Evolutionary conservation across 2,888 invertebrate species (phyloP).

Genomic region (Chloroclystis v-ata): DNA sequence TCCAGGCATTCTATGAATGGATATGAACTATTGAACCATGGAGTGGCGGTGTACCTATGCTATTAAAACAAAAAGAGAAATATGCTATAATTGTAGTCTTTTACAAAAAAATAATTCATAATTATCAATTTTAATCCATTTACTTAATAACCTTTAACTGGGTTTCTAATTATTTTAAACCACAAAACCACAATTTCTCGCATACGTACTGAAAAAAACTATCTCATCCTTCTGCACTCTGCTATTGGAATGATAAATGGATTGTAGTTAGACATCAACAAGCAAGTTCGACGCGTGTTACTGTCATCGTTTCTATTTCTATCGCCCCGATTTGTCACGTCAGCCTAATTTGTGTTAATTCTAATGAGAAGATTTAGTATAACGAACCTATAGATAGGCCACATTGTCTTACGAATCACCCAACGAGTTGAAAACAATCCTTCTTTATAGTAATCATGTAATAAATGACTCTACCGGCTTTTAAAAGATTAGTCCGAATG

Average conservation of each 20-base stretch:
- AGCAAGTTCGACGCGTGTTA: conserved; percentile 66
- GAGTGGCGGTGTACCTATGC: too few relatives aligned
- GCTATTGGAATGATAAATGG: conserved; percentile 68
- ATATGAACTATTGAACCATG: too few relatives aligned
- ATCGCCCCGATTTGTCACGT: conserved; percentile 68
- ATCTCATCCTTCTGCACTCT: too few relatives aligned
- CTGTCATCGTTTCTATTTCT: conserved; percentile 70
- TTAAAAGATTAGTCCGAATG: conserved; percentile 12
- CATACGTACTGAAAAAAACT: too few relatives aligned
- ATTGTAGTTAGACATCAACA: conserved; percentile 52
- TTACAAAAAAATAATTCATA: too few relatives aligned
- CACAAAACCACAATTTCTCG: too few relatives aligned
- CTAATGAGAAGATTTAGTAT: conserved; percentile 66
- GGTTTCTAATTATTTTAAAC: too few relatives aligned
- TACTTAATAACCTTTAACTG: too few relatives aligned
- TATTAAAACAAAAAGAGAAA: too few relatives aligned
- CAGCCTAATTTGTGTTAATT: conserved; percentile 71
- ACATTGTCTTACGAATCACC: conserved; percentile 24
- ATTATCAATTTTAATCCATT: too few relatives aligned
- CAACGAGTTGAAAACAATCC: conserved; percentile 15
- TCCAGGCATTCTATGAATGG: too few relatives aligned
- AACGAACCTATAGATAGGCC: conserved; percentile 5
- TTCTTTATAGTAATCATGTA: conserved; percentile 17
- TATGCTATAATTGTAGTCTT: too few relatives aligned
- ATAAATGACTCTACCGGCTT: conserved; percentile 15